A percentile compares a stretch with the other conserved stretches of the same genome.
phyloP scores from a whole-genome alignment of 2,888 invertebrate species.

The Glaucopsyche alexis region DNA sequence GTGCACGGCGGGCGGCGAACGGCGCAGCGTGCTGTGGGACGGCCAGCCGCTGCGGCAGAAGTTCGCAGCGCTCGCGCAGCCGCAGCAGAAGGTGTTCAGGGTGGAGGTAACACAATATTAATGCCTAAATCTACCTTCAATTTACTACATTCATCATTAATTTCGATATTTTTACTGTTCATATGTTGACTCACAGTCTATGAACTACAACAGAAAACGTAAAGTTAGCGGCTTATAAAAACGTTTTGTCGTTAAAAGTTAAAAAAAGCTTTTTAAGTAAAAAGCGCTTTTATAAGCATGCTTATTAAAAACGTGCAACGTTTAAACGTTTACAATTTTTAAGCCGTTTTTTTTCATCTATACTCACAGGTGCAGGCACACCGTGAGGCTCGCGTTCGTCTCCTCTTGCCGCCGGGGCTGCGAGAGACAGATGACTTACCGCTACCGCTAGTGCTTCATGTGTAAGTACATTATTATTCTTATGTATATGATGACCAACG shows the following conservation, averaged over 20 bases:
- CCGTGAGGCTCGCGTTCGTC: constrained; percentile 81
- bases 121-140: background rate
- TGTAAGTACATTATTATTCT: constrained; percentile 81
- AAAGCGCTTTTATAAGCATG: too few relatives aligned
- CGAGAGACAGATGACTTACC: constrained; percentile 90
- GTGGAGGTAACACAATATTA: constrained; percentile 68
- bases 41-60: constrained; percentile 82
- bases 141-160: too few relatives aligned
- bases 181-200: constrained; percentile 48
- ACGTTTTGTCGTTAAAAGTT: too few relatives aligned
- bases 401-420: constrained; percentile 90
- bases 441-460: constrained; percentile 89
- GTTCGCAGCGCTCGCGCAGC: constrained; percentile 84
- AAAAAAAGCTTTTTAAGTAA: too few relatives aligned
- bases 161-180: too few relatives aligned
- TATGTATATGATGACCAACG: background rate
- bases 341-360: too few relatives aligned
- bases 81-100: constrained; percentile 86
- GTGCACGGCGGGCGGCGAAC: constrained; percentile 80
- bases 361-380: constrained; percentile 71
- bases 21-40: constrained; percentile 83
- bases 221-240: too few relatives aligned
- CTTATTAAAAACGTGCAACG: too few relatives aligned
- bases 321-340: too few relatives aligned
- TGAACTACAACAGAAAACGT: too few relatives aligned